Percentiles rank a stretch among this genome's conserved stretches.
Evolutionary conservation across 2,888 invertebrate species (phyloP).

Genomic region (Cantharis lateralis): DNA sequence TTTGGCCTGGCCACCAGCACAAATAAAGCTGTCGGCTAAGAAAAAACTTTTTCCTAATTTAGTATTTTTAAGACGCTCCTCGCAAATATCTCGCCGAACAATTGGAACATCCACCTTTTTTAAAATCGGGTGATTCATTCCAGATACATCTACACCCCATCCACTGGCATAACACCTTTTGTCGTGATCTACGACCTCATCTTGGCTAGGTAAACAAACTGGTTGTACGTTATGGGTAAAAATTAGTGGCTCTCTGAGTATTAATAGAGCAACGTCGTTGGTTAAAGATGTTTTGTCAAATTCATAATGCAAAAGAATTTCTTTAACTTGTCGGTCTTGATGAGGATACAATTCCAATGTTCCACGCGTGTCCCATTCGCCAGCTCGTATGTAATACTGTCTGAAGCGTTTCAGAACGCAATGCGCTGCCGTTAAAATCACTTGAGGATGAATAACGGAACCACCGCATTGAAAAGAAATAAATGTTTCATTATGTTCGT

Average conservation of each 20-base stretch:
- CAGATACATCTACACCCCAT: slow-evolving; percentile 75
- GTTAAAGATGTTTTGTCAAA: slow-evolving; percentile 69
- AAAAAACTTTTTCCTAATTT: slow-evolving; percentile 69
- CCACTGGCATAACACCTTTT: slow-evolving; percentile 70
- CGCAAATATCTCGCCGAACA: slow-evolving; percentile 55
- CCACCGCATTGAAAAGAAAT: slow-evolving; percentile 79
- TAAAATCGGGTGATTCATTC: slow-evolving; percentile 61
- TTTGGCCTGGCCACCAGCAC: slow-evolving; percentile 56
- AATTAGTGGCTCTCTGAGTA: slow-evolving; percentile 61
- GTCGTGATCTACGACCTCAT: slow-evolving; percentile 55
- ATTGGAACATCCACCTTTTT: slow-evolving; percentile 75
- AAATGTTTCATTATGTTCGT: slow-evolving; percentile 60
- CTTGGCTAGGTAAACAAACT: slow-evolving; percentile 65
- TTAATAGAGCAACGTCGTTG: slow-evolving; percentile 76
- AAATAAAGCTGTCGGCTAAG: slow-evolving; percentile 65
- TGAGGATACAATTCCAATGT: slow-evolving; percentile 69
- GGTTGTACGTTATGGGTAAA: slow-evolving; percentile 72
- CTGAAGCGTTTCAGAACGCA: slow-evolving; percentile 61
- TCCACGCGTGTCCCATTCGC: slow-evolving; percentile 83
- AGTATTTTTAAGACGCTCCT: slow-evolving; percentile 64
- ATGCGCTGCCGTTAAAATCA: slow-evolving; percentile 82
- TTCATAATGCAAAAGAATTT: slow-evolving; percentile 64
- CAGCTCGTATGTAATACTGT: slow-evolving; percentile 62
- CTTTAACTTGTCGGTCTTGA: slow-evolving; percentile 68
- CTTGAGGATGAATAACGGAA: slow-evolving; percentile 74